Percentiles rank a stretch among this genome's conserved stretches.
These are phyloP conservation scores for Solea senegalensis DNA, from an alignment of 2,113 vertebrate species.

Conservation along the genomic window DNA sequence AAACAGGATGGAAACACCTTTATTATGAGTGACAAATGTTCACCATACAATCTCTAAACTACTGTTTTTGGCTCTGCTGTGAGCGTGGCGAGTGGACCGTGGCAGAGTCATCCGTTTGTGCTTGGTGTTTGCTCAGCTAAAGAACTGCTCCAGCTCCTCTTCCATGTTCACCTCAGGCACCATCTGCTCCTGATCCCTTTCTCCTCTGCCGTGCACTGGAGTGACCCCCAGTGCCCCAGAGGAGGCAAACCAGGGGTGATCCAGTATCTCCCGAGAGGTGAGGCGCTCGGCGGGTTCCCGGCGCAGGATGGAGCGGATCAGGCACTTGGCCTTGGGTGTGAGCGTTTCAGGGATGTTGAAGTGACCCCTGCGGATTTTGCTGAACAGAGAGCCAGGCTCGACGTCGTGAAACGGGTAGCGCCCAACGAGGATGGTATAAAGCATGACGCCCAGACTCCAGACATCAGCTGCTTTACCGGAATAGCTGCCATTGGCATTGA, in stretches of 20 bases:
- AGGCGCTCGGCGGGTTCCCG: constrained; percentile 95
- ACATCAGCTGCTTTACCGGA: constrained; percentile 98
- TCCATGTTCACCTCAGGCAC: constrained; percentile 99
- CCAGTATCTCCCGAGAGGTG: constrained; percentile 96
- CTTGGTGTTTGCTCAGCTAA: constrained; percentile 90
- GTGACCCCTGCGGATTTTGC: constrained; percentile 97
- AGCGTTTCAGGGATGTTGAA: constrained; percentile 99
- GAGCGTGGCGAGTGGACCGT: constrained; percentile 67
- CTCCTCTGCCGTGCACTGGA: constrained; percentile 83
- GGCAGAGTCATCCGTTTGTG: constrained; percentile 68
- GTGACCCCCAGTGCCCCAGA: constrained; percentile 83
- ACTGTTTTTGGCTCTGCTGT: constrained; percentile 66
- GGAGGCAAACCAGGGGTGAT: constrained; percentile 97
- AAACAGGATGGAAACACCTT: constrained; percentile 76
- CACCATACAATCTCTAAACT: constrained; percentile 77
- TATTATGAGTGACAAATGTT: constrained; percentile 74
- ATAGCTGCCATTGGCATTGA: constrained; percentile 98
- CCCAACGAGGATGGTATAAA: constrained; percentile 98
- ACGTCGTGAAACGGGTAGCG: constrained; percentile 99
- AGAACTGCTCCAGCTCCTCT: constrained; percentile 96
- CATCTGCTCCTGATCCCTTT: constrained; percentile 93
- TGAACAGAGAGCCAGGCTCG: constrained; percentile 97
- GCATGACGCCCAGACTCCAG: constrained; percentile 99
- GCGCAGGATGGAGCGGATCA: constrained; percentile 97
- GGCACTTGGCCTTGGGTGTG: constrained; percentile 97